Base-by-base conservation (phyloP, 2,888 invertebrate species). In the Acronicta aceris region DNA sequence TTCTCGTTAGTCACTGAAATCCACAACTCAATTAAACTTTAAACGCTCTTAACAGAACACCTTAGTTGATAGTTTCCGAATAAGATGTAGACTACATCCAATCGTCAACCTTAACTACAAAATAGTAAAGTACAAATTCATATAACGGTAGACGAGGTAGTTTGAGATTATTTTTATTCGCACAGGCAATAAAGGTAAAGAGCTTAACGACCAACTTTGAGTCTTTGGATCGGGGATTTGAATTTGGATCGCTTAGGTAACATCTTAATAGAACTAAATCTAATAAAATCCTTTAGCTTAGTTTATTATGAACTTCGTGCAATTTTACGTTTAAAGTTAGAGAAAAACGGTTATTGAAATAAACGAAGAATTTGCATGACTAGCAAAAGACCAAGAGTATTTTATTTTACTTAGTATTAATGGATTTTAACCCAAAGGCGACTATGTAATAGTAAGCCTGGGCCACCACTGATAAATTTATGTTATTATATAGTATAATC, bases 11-110 rank as follows among this genome's bases (percentile, higher is more conserved):
- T 87, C 84, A 76, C 85, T 82, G 81, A 85, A 89, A 89, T 88
- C 86, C 86, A 85, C 88, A 90, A 90, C 89, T 91, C 90, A 90
- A 91, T 91, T 90, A 86, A 91, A 91, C 90, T 91, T 91, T 87
- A 84, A 86, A 88, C 81, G 84, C 81, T 84, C 87, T 88, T 86
- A 83, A 86, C 85, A 79, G 78, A 83, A 80, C 83, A 78, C 81
- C 81, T 87, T 82, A 83, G 85, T 84, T 81, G 81, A 86, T 87
- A 84, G 66, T 73, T 83, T 78, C 59, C 56, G 57, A 36, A 6
- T 7, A 25, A 25, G 12, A 36, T 8, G 6, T 0, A 1, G n/a
- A 7, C 12, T 21, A 4, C 17, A 59, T 12, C 16, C 10, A 5
- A 78, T 51, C 43, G 25, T 16, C 25, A 17, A 52, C 59, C 17